A percentile compares a stretch with the other conserved stretches of the same genome.
These are phyloP conservation scores for Chrysochloris asiatica DNA, from an alignment of 2,113 vertebrate species.

Conservation along the genomic window DNA sequence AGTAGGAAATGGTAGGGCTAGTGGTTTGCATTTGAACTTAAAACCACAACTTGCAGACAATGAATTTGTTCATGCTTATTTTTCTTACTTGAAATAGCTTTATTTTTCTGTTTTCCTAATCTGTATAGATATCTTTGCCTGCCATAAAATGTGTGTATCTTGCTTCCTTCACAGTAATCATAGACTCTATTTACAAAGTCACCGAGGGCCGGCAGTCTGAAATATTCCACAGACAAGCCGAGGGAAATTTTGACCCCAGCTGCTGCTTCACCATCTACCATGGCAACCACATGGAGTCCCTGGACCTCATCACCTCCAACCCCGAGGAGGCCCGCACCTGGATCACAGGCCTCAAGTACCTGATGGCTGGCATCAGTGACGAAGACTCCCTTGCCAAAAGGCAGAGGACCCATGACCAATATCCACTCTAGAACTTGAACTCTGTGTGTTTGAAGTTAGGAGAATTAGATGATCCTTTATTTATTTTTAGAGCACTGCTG, in stretches of 20 bases:
- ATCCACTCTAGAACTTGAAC: constrained; percentile 86
- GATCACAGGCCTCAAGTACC: constrained; percentile 96
- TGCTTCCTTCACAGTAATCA: constrained; percentile 88
- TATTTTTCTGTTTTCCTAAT: neutral
- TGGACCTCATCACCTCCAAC: constrained; percentile 96
- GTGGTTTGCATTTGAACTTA: neutral
- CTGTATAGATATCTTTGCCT: neutral
- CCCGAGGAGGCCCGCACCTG: constrained; percentile 96
- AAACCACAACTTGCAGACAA: neutral
- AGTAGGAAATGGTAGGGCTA: neutral
- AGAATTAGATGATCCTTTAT: neutral
- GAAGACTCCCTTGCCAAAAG: constrained; percentile 96
- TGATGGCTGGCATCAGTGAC: constrained; percentile 98
- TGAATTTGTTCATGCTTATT: neutral
- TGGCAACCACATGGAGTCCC: constrained; percentile 96
- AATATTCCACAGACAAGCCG: constrained; percentile 94
- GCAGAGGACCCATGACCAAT: constrained; percentile 96
- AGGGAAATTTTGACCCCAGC: constrained; percentile 93
- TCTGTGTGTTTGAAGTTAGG: neutral
- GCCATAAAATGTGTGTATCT: neutral
- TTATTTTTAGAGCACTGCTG: too few relatives aligned
- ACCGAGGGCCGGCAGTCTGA: constrained; percentile 95
- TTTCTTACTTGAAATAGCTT: neutral
- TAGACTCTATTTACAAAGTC: constrained; percentile 99
- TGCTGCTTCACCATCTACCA: constrained; percentile 99